These are phyloP conservation scores for Neomicropteryx cornuta DNA, from an alignment of 1,140 invertebrate species.

Conservation along the genomic window DNA sequence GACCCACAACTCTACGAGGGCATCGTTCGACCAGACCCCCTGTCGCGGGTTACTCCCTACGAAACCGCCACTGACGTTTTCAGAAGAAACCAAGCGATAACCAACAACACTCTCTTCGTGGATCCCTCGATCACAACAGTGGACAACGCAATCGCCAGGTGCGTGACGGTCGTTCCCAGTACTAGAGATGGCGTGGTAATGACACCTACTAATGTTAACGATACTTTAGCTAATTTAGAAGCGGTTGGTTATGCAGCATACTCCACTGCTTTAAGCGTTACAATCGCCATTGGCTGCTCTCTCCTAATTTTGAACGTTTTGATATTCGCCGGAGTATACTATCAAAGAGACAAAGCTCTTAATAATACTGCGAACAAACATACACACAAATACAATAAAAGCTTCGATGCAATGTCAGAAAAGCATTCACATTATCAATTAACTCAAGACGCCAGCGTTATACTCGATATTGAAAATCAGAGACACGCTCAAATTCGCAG, in stretches of 20 bases:
- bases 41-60: conserved; percentile 35
- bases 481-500: conserved; percentile 22
- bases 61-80: conserved; percentile 17
- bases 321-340: conserved; percentile 79
- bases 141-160: conserved; percentile 33
- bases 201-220: conserved; percentile 42
- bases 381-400: conserved; percentile 52
- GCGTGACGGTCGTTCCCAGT: conserved; percentile 31
- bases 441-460: conserved; percentile 55
- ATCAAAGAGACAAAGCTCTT: conserved; percentile 73
- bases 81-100: conserved; percentile 17
- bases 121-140: conserved; percentile 34
- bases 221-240: conserved; percentile 61
- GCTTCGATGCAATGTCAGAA: conserved; percentile 50
- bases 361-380: conserved; percentile 43
- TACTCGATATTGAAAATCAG: conserved; percentile 66
- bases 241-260: conserved; percentile 68
- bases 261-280: conserved; percentile 73
- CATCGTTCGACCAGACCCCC: conserved; percentile 67
- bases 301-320: conserved; percentile 78
- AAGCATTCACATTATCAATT: conserved; percentile 57
- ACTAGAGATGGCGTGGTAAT: conserved; percentile 22
- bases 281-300: conserved; percentile 80
- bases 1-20: conserved; percentile 74
- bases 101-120: conserved; percentile 27